Percentiles rank a stretch among this genome's conserved stretches.
Conservation (phyloP, 1,140 invertebrate genomes). For the Brachionus rotundiformis region DNA sequence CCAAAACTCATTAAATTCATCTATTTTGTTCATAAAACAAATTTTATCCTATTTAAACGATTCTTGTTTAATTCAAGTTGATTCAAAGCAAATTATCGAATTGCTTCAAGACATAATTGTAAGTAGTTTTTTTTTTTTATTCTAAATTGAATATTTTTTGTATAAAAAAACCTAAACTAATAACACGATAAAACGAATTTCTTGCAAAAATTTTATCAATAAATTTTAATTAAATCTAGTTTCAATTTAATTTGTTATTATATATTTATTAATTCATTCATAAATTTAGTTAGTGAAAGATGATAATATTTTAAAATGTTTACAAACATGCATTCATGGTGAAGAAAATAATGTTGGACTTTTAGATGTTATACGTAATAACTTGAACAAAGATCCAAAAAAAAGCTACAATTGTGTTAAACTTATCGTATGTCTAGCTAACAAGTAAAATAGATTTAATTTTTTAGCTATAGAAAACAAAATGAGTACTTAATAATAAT, state of each 20-base stretch:
- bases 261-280: too few species aligned
- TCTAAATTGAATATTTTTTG: slow-evolving; percentile 55
- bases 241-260: too few species aligned
- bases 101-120: slow-evolving; percentile 53
- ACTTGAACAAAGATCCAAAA: slow-evolving; percentile 20
- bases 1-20: neutral
- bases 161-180: too few species aligned
- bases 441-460: slow-evolving; percentile 57
- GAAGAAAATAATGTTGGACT: slow-evolving; percentile 45
- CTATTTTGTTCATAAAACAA: slow-evolving; percentile 46
- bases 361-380: neutral
- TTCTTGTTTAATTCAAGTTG: slow-evolving; percentile 32
- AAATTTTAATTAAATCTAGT: too few species aligned
- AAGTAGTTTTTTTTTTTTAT: neutral
- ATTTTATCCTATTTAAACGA: slow-evolving; percentile 37
- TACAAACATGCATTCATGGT: slow-evolving; percentile 64
- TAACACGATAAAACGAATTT: too few species aligned
- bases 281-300: slow-evolving; percentile 62
- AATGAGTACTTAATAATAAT: too few species aligned
- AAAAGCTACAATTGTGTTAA: slow-evolving; percentile 66
- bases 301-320: slow-evolving; percentile 59
- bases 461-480: neutral
- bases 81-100: slow-evolving; percentile 30
- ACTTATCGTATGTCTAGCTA: slow-evolving; percentile 64
- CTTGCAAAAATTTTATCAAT: too few species aligned